phyloP scores from a whole-genome alignment of 1,140 invertebrate species.

The Ruditapes philippinarum region DNA sequence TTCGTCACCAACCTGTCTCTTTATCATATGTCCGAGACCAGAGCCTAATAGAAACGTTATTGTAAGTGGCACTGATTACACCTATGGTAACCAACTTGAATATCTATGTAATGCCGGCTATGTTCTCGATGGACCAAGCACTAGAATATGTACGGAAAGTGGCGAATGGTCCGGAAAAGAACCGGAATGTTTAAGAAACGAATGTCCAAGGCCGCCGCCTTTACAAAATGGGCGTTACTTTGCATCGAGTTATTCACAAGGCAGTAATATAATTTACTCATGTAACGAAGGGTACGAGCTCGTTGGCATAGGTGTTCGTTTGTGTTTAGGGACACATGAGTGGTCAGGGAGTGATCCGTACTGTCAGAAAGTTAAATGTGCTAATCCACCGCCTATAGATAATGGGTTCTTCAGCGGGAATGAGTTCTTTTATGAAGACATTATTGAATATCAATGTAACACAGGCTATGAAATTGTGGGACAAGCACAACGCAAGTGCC shows the following conservation, averaged over 20 bases:
- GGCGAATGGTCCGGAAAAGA: slow-evolving; percentile 76
- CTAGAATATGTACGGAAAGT: slow-evolving; percentile 81
- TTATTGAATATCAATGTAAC: slow-evolving; percentile 87
- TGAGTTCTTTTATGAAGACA: slow-evolving; percentile 66
- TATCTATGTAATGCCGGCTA: slow-evolving; percentile 88
- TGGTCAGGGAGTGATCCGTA: slow-evolving; percentile 76
- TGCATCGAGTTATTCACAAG: slow-evolving; percentile 95
- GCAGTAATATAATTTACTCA: slow-evolving; percentile 93
- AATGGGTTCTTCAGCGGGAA: slow-evolving; percentile 57
- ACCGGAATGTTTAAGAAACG: slow-evolving; percentile 75
- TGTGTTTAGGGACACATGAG: slow-evolving; percentile 82
- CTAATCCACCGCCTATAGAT: slow-evolving; percentile 58
- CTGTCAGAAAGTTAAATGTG: slow-evolving; percentile 76
- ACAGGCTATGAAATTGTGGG: slow-evolving; percentile 89
- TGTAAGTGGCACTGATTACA: slow-evolving; percentile 57
- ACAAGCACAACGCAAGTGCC: slow-evolving; percentile 64
- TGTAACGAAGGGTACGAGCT: slow-evolving; percentile 75
- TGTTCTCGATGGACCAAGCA: slow-evolving; percentile 75
- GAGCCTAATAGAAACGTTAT: slow-evolving; percentile 61
- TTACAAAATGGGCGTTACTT: slow-evolving; percentile 90
- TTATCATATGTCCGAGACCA: slow-evolving; percentile 71
- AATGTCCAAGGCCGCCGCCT: slow-evolving; percentile 72
- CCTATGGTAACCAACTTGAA: slow-evolving; percentile 65
- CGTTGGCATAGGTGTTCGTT: slow-evolving; percentile 32
- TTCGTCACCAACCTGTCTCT: slow-evolving; percentile 84